Conservation (phyloP, 2,113 vertebrate genomes). For the Malurus cyaneus region DNA sequence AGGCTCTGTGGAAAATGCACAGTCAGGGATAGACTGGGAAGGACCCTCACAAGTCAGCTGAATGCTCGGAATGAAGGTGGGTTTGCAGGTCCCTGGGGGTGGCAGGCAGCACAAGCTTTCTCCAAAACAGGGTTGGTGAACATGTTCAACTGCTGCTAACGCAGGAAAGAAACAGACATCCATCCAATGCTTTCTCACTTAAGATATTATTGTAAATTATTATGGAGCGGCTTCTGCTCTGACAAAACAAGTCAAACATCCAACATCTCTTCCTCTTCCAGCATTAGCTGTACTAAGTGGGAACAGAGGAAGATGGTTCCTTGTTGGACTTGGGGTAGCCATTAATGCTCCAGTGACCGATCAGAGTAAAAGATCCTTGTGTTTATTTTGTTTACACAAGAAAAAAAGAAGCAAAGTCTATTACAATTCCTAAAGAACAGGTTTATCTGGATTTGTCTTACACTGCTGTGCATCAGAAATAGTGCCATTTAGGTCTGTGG, state of each 20-base stretch:
- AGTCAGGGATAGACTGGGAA: background rate
- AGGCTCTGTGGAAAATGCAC: accelerated
- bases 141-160: background rate
- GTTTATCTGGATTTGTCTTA: background rate
- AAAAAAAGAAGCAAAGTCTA: background rate
- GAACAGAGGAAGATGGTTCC: background rate
- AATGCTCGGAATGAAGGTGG: background rate
- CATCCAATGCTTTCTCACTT: background rate
- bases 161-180: background rate
- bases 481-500: background rate
- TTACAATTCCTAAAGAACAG: background rate
- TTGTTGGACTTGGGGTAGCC: background rate
- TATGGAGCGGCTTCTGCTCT: background rate
- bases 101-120: background rate
- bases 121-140: background rate
- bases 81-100: background rate
- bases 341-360: background rate
- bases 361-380: background rate
- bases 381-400: background rate
- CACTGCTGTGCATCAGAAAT: background rate
- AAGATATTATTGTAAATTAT: background rate
- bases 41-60: background rate
- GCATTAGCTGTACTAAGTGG: background rate
- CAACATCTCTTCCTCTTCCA: background rate
- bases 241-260: background rate